phyloP scores from a whole-genome alignment of 1,140 invertebrate genomes.

The Oreohelix idahoensis region DNA sequence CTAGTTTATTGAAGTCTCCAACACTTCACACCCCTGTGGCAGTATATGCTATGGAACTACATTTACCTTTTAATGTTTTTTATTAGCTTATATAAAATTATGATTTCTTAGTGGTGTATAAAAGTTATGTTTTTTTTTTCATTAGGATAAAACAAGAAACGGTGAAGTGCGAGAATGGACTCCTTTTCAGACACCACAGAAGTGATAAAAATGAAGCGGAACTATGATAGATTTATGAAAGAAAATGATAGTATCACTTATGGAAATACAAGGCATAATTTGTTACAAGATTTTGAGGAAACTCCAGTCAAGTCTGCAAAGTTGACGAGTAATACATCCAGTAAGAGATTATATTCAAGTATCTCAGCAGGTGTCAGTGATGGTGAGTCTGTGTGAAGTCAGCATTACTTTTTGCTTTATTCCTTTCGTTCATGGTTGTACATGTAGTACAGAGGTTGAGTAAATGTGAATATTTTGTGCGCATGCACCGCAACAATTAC shows the following conservation, averaged over 20 bases:
- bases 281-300: conserved; percentile 20
- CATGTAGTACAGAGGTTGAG: too few relatives aligned
- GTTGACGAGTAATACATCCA: background rate
- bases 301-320: background rate
- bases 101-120: too few relatives aligned
- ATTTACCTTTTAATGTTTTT: too few relatives aligned
- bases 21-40: too few relatives aligned
- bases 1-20: too few relatives aligned
- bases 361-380: too few relatives aligned
- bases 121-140: background rate
- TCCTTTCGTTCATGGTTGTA: too few relatives aligned
- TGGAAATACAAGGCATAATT: conserved; percentile 19
- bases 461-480: too few relatives aligned
- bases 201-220: conserved; percentile 11
- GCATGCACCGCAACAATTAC: too few relatives aligned
- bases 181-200: conserved; percentile 1
- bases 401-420: too few relatives aligned
- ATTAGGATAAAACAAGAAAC: background rate
- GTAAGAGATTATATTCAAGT: background rate
- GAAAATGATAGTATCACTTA: background rate
- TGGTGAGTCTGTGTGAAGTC: background rate
- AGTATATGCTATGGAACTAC: too few relatives aligned
- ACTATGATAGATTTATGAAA: background rate
- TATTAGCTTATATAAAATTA: too few relatives aligned
- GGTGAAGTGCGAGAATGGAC: background rate